Evolutionary conservation across 2,797 vertebrate species (phyloP), one percentile per base, ranked within the genome.

Genomic region (Bufotes viridis): DNA sequence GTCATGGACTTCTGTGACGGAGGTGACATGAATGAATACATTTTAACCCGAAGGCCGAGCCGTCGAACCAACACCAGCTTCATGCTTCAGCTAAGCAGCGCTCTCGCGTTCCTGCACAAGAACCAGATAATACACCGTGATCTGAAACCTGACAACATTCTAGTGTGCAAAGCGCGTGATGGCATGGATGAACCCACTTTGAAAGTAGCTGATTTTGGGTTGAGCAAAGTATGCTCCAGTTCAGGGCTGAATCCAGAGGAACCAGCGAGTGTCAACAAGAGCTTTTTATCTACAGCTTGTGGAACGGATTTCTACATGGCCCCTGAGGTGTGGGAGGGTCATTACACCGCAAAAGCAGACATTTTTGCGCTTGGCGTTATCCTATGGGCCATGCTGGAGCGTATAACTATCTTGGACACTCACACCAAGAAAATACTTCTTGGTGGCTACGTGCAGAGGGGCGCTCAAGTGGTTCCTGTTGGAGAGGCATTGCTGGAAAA

Each of bases 1-100:
- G 97, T 99, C 90, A 99, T 97, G 96, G 98, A 99, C 96, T 99
- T 99, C 94, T 99, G 98, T 60, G 98, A 99, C 0, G 98, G 98
- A 5, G 98, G 98, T 0, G 98, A 99, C 92, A 98, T 99, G 98
- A 99, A 99, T 10, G 97, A 98, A 74, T 99, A 99, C 91, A 93
- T 99, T 34, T 92, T 99, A 87, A 97, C 97, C 7, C 96, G 98
- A 81, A 99, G 98, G 90, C 98, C 98, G 2, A 99, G 94, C 92
- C 97, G 97, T 72, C 97, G 95, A 94, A 99, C 97, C 91, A 99
- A 99, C 94, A 97, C 97, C 93, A 99, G 97, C 92, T 99, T 99
- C 92, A 99, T 99, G 98, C 96, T 99, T 81, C 98, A 99, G 93
- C 96, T 99, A 83, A 97, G 98, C 95, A 98, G 98, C 0, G 98